Evolutionary conservation across 2,113 vertebrate genomes (phyloP).

Genomic region (Solea solea): DNA sequence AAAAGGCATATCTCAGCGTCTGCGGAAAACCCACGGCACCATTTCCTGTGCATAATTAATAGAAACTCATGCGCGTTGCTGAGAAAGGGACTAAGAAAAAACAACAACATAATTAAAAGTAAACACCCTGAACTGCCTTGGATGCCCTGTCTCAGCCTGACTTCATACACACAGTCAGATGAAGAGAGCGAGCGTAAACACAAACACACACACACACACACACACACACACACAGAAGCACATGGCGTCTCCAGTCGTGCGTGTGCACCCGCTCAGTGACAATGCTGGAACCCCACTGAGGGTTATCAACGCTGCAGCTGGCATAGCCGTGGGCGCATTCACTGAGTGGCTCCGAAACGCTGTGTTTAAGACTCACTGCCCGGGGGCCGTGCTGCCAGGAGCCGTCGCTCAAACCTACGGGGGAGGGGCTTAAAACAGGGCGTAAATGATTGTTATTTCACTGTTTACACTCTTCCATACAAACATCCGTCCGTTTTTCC

Average conservation of each 20-base stretch:
- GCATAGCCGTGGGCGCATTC: slow-evolving; percentile 58
- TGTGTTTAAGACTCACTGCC: slow-evolving; percentile 66
- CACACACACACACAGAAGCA: not conserved
- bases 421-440: slow-evolving; percentile 53
- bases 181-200: not conserved
- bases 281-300: slow-evolving; percentile 36
- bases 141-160: slow-evolving; percentile 7
- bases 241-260: not conserved
- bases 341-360: slow-evolving; percentile 38
- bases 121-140: slow-evolving; percentile 52
- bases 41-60: slow-evolving; percentile 59
- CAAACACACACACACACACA: not conserved
- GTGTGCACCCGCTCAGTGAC: slow-evolving; percentile 8
- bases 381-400: slow-evolving; percentile 45
- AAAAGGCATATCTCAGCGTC: slow-evolving; percentile 37
- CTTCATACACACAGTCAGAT: not conserved
- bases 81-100: slow-evolving; percentile 26
- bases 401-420: slow-evolving; percentile 57
- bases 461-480: slow-evolving; percentile 1
- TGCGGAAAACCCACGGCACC: slow-evolving; percentile 23
- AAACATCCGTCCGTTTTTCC: too few species aligned
- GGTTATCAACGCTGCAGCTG: slow-evolving; percentile 64
- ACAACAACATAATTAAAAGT: slow-evolving; percentile 71
- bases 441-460: slow-evolving; percentile 39
- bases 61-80: slow-evolving; percentile 25